Evolutionary conservation across 2,888 invertebrate species (phyloP), one percentile per base, ranked within the genome.

Genomic region (Ochropleura leucogaster): DNA sequence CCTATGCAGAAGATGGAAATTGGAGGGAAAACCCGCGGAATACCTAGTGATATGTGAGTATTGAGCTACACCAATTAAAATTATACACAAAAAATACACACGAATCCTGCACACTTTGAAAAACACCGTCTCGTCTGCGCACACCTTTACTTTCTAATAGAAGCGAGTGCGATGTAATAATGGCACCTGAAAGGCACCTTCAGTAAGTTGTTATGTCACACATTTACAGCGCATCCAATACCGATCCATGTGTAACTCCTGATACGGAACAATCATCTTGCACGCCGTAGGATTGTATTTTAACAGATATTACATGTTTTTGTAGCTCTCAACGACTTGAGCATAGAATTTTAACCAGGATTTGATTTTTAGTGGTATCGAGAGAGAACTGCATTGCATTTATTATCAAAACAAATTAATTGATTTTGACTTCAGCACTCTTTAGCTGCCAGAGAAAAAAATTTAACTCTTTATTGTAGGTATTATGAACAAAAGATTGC

Each of bases 111-210:
- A 42, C 59, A 60, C 18, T 42, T 60, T 20, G 20, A 55, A 40
- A 59, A 4, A 59, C 16, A 30, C 1, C 9, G 9, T 4, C 18
- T 60, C 40, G 59, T 40, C 59, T 42, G 18, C 59, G 18, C 42
- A 18, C 18, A 5, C 18, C 59, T 53, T 77, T 55, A 20, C 46
- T 66, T 82, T 80, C 16, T 62, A 77, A 66, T 68, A 53, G 62
- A 72, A 70, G 42, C 42, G 14, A 65, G 75, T 65, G 73, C 69
- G 71, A 66, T 72, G 73, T 81, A 68, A 79, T 69, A 74, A 66
- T 51, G 70, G 63, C 67, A 72, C 68, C 72, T 84, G 77, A 86
- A 88, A 82, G 86, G 86, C 87, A 86, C 84, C 87, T 88, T 85
- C 83, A 80, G 66, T 68, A 49, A 40, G 67, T 63, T 76, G 78